Percentiles rank a stretch among this genome's conserved stretches.
These are phyloP conservation scores for Falco novaeseelandiae DNA, from an alignment of 2,797 vertebrate species.

Conservation along the genomic window DNA sequence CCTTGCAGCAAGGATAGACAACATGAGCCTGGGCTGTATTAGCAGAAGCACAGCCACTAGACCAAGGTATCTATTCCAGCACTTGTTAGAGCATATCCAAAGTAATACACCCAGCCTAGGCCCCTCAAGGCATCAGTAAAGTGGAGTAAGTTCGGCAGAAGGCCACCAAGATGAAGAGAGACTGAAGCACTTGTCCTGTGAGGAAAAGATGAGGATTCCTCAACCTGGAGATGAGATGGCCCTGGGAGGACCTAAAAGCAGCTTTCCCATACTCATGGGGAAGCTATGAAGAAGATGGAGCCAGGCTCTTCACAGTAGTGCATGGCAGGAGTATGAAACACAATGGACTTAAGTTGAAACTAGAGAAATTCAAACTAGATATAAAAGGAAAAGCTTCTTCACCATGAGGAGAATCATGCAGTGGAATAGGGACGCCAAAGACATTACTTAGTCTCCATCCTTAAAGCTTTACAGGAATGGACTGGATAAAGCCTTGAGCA, in stretches of 20 bases:
- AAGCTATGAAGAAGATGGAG: neutral
- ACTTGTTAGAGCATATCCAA: neutral
- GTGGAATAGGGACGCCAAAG: neutral
- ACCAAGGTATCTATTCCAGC: neutral
- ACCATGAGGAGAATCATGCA: neutral
- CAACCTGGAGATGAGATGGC: neutral
- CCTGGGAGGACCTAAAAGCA: neutral
- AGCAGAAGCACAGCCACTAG: neutral
- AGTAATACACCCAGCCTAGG: neutral
- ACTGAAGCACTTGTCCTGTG: neutral
- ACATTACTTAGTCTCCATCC: neutral
- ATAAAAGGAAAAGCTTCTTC: neutral
- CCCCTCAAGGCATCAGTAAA: neutral
- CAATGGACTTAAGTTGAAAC: neutral
- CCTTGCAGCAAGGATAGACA: neutral
- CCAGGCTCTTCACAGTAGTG: neutral
- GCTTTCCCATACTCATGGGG: neutral
- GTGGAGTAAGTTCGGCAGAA: neutral
- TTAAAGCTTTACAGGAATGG: neutral
- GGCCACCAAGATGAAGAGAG: neutral
- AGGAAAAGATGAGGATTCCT: neutral
- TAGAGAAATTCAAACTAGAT: neutral
- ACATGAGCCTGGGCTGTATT: accelerated
- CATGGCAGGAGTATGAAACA: neutral
- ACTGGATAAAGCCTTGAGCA: neutral